These are phyloP conservation scores for Enteromius mattozi DNA, from an alignment of 2,797 vertebrate species.

Conservation along the genomic window DNA sequence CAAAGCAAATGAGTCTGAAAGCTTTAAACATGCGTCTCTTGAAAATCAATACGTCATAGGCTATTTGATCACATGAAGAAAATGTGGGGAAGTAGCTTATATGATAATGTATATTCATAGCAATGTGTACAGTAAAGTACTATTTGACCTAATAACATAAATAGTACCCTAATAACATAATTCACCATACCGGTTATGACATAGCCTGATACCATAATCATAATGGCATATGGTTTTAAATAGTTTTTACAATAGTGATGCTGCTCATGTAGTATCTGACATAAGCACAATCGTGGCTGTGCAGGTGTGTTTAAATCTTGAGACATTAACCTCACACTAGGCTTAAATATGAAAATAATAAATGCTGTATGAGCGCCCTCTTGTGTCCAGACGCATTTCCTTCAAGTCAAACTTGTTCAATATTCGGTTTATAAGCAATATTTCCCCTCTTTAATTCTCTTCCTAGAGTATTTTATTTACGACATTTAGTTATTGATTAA, in stretches of 20 bases:
- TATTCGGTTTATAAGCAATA: background rate
- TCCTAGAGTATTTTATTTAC: background rate
- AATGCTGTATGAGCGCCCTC: constrained; percentile 61
- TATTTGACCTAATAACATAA: background rate
- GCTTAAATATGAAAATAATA: background rate
- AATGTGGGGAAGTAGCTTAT: background rate
- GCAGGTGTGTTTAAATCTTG: background rate
- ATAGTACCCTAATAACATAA: no score
- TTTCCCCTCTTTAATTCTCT: background rate
- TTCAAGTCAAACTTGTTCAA: constrained; percentile 20
- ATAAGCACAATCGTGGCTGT: background rate
- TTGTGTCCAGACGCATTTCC: constrained; percentile 44
- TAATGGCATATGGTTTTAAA: background rate
- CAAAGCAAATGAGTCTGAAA: background rate
- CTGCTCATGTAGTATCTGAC: background rate
- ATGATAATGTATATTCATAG: background rate
- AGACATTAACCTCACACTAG: background rate
- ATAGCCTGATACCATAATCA: no score
- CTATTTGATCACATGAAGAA: background rate
- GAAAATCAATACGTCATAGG: background rate
- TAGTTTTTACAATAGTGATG: background rate
- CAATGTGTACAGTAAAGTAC: background rate
- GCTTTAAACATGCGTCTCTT: background rate
- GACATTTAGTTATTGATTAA: constrained; percentile 21
- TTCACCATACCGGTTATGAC: no score